Base-by-base conservation (phyloP, 2,113 vertebrate species). In the Oncorhynchus tshawytscha region DNA sequence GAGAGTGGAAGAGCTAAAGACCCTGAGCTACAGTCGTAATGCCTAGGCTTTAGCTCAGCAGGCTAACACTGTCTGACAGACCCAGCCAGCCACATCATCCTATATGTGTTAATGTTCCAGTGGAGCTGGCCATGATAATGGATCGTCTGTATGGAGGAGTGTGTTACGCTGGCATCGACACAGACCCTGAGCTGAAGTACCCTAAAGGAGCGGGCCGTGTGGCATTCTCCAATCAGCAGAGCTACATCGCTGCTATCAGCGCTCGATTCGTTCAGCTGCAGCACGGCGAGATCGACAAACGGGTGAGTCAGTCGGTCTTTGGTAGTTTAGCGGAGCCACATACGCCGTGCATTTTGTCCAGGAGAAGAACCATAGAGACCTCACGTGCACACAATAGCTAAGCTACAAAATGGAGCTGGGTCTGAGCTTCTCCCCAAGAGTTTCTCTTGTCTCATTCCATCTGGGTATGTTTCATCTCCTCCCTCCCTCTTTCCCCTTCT, bases 121-220 rank as follows among this genome's bases (percentile, higher is more conserved):
- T 99, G 94, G 98, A 99, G 86, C 95, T 99, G 54, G 98, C 98
- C 0, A 99, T 99, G 98, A 99, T 99, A 86, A 99, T 99, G 98
- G 98, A 99, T 79, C 93, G 98, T 78, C 95, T 99, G 68, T 99
- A 99, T 24, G 98, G 98, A 75, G 98, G 98, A 18, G 98, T 99
- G 88, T 99, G 98, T 92, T 99, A 99, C 67, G 98, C 97, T 84
- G 98, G 98, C 78, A 99, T 99, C 72, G 98, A 99, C 88, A 99
- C 98, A 1, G 98, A 99, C 91, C 98, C 98, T 67, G 98, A 99
- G 89, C 94, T 99, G 70, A 99, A 99, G 87, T 99, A 99, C 92
- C 98, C 98, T 39, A 99, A 99, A 90, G 98, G 98, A 85, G 97
- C 98, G 4, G 98, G 98, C 88, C 94, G 97, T 74, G 98, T 99